Base-by-base conservation (phyloP, 2,113 vertebrate species). In the Xerus inauris region DNA sequence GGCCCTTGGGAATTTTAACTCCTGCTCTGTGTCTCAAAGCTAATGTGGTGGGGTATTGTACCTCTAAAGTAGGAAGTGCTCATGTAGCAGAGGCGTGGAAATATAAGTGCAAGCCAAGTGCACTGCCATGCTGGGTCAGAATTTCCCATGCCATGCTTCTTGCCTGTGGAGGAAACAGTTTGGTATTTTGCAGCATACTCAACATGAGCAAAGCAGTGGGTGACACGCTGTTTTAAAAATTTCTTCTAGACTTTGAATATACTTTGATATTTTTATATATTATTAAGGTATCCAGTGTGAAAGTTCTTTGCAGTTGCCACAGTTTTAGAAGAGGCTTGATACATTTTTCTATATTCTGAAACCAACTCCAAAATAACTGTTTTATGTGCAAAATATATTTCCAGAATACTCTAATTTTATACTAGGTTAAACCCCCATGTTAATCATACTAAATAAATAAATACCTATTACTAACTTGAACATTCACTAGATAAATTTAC, bases 321-420 rank as follows among this genome's bases (percentile, higher is more conserved):
- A 62, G 57, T 89, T 87, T 79, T 35, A 69, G 67, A 96, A 71
- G 13, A 17, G 30, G 22, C 19, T 80, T 67, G 59, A 49, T 59
- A 49, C 51, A 22, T 32, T 84, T 82, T 76, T 42, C 35, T 59
- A 5, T 30, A 47, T 89, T 87, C 65, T 88, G 54, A 81, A 95
- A 49, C n/a, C 45, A 65, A 47, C 24, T 64, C 47, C 19, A 69
- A 69, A 69, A 14, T 51, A 38, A 80, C 16, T 84, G 14, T 92
- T 89, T n/a, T n/a, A 62, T 64, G 88, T 89, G 30, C 20, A 94
- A 96, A 87, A 62, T 14, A 85, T 11, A 71, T 22, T 64, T 96
- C 35, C 40, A 54, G 35, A 35, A 8, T 83, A 24, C 14, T 89
- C 14, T 69, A 54, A 80, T 71, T 95, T 85, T 87, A 42, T 84